Evolutionary conservation across 2,797 vertebrate species (phyloP).

Genomic region (Mormyrops boulengeri): DNA sequence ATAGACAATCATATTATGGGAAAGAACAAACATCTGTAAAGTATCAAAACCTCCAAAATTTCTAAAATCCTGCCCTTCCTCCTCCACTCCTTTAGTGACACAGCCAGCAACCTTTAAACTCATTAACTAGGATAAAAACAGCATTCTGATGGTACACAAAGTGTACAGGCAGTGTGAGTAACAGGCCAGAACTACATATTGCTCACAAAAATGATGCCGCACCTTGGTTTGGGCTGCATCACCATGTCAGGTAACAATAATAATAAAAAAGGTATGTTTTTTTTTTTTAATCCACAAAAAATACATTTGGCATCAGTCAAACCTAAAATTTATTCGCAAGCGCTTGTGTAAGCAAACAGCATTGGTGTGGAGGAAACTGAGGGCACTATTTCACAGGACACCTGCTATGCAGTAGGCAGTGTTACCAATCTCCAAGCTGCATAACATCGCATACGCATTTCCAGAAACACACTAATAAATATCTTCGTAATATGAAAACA

Average conservation of each 20-base stretch:
- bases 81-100: background rate
- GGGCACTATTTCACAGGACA: background rate
- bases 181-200: background rate
- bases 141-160: background rate
- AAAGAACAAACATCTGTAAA: background rate
- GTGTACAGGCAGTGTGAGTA: background rate
- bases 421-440: background rate
- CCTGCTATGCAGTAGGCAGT: background rate
- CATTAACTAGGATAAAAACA: background rate
- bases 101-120: background rate
- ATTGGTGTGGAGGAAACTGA: background rate
- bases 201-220: background rate
- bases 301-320: constrained; percentile 45
- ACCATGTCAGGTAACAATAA: background rate
- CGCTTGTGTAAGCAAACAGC: constrained; percentile 10
- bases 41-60: background rate
- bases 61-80: background rate
- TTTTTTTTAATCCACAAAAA: constrained; percentile 22
- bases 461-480: constrained; percentile 21
- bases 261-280: background rate
- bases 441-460: background rate
- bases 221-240: background rate
- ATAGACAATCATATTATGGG: background rate
- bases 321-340: constrained; percentile 32
- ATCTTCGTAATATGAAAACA: constrained; percentile 1